Evolutionary conservation across 2,888 invertebrate genomes (phyloP), one percentile per base, ranked within the genome.

Genomic region (Ophioninae sp.): DNA sequence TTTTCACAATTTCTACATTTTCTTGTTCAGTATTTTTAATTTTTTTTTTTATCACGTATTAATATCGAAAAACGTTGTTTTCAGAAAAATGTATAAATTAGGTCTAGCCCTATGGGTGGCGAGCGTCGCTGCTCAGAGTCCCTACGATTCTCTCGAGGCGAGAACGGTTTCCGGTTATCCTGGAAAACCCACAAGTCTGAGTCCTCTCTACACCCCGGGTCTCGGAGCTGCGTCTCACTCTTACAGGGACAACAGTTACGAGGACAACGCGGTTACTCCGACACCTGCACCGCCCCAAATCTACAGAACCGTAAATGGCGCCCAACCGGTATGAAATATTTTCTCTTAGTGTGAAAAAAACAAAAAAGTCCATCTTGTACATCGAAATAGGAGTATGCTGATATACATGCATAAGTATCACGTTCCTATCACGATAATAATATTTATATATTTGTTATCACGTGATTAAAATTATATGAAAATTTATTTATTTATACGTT

Each of bases 221-320:
- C 85, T 91, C 22, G 87, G 88, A 44, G 87, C 88, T 56, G 85
- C 87, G 0, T 90, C 89, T 13, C 89, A 91, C 84, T 90, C 91
- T 59, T 93, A 91, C 80, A 89, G 93, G 23, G 93, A 93, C 80
- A 92, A 91, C 84, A 93, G 93, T 79, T 92, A 92, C 85, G 93
- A 93, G 82, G 92, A 93, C 77, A 93, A 93, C 76, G 92, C 92
- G 2, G 93, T 93, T 0, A 93, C 93, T 3, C 93, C 93, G 5
- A 92, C 93, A 0, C 92, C 93, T 0, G 89, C 91, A 0, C 91
- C 92, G 3, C 84, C 90, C 5, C 92, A 92, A 8, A 87, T 91
- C 51, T 93, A 91, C 81, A 89, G 93, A 68, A 88, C 71, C 71
- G 85, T 89, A 9, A 86, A 86, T 78, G 56, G 63, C 22, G 88